Conservation (phyloP, 1,140 invertebrate species). For the Aphaenogaster floridana region DNA sequence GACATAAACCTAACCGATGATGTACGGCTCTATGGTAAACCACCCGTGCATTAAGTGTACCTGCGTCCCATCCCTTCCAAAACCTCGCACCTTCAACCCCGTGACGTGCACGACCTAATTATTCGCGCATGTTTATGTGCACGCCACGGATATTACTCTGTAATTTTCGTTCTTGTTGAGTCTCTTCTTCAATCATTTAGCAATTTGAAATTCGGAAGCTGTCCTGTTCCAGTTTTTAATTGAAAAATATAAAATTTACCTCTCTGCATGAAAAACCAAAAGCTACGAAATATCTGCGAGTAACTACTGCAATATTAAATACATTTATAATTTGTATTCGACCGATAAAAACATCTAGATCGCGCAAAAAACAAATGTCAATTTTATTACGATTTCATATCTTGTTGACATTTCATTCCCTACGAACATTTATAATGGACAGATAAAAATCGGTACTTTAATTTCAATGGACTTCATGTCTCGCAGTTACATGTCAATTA, state of each 20-base stretch:
- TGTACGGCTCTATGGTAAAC: conserved; percentile 74
- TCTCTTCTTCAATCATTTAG: not conserved
- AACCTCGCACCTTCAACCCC: conserved; percentile 50
- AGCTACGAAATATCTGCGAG: not conserved
- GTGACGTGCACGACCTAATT: conserved; percentile 42
- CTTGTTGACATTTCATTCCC: not conserved
- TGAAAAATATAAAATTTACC: not conserved
- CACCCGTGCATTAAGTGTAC: conserved; percentile 66
- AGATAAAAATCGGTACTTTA: not conserved
- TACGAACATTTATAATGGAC: not conserved
- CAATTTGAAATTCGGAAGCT: conserved; percentile 5
- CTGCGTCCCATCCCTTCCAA: conserved; percentile 25
- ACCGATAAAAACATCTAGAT: not conserved
- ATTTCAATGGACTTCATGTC: not conserved
- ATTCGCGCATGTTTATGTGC: conserved; percentile 29
- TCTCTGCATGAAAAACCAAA: not conserved
- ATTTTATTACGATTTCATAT: not conserved
- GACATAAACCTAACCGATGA: conserved; percentile 70
- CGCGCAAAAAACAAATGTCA: not conserved
- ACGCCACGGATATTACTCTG: not conserved
- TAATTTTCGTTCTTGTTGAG: conserved; percentile 12
- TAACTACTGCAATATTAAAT: not conserved
- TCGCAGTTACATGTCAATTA: not conserved
- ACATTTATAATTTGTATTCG: conserved; percentile 3
- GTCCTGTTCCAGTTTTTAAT: not conserved